Base-by-base conservation (phyloP, 1,140 invertebrate species). In the Caenorhabditis remanei region DNA sequence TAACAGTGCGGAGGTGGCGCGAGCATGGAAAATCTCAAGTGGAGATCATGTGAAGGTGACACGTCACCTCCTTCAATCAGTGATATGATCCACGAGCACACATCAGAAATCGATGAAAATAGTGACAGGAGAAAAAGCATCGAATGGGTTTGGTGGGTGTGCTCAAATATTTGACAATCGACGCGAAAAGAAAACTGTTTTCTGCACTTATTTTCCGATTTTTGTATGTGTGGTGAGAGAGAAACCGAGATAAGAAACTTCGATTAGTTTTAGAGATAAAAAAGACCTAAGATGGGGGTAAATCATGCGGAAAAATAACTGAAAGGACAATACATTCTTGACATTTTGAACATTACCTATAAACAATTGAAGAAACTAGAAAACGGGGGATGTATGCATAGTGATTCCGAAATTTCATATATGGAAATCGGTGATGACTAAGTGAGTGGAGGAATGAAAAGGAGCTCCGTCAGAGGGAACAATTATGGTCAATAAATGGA, bases 101-200 rank as follows among this genome's bases (percentile, higher is more conserved):
- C 40, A 48, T 41, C 41, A 71, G 41, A 71, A 71, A 71, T 46
- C 65, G 41, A 71, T 71, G 65, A 41, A 65, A 40, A 65, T 7
- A 16, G 9, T 16, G 61, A 65, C 7, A 16, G 40, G 43, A 46
- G 40, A 48, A 46, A 19, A 46, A n/a, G 41, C 4, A 71, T 46
- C 46, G 14, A n/a, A 4, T 3, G 50, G 41, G 40, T 71, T 71
- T 46, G 41, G 65, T 71, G 65, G 65, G 65, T 71, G 65, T 71
- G 65, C 65, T 71, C 65, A 71, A 71, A 71, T 71, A 71, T 71
- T 71, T 71, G 65, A 71, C 65, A 32, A 71, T 41, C 50, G 50
- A 53, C 50, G 5, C 50, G 50, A 53, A 63, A 63, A 63, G 13
- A 63, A 46, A 21, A 48, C 65, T 71, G 65, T 71, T 46, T 21